These are phyloP conservation scores for Norana najaformis DNA, from an alignment of 2,888 invertebrate species.

Conservation along the genomic window DNA sequence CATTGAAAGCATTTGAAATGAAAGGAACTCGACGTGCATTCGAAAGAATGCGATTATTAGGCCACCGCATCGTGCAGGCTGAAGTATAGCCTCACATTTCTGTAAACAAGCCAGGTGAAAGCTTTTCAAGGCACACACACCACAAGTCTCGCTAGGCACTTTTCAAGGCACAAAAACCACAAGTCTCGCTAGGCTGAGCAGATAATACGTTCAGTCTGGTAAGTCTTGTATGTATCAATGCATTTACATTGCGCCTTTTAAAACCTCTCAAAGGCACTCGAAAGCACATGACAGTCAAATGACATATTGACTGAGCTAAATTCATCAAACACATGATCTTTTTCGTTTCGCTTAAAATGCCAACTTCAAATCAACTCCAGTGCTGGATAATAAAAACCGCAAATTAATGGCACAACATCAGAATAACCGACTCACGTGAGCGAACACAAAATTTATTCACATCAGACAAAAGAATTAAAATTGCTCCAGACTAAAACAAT, in stretches of 20 bases:
- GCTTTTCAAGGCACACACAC: not conserved
- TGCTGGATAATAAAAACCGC: not conserved
- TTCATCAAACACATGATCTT: not conserved
- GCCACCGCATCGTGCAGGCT: not conserved
- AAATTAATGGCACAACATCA: not conserved
- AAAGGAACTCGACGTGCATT: constrained; percentile 13
- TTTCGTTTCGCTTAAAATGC: not conserved
- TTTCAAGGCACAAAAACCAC: not conserved
- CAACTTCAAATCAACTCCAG: not conserved
- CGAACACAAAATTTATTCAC: not conserved
- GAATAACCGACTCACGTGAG: not conserved
- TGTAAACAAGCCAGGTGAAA: not conserved
- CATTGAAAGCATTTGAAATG: constrained; percentile 2
- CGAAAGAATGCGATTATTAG: not conserved
- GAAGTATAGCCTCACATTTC: not conserved
- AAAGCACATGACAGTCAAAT: not conserved
- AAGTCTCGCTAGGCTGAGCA: not conserved
- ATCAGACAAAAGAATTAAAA: not conserved
- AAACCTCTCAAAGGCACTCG: not conserved
- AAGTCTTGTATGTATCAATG: not conserved
- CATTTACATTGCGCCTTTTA: not conserved
- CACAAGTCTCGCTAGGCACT: not conserved
- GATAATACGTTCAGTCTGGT: not conserved
- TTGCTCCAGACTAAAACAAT: not conserved
- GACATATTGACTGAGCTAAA: not conserved